Evolutionary conservation across 2,888 invertebrate genomes (phyloP).

Genomic region (Lysandra coridon): DNA sequence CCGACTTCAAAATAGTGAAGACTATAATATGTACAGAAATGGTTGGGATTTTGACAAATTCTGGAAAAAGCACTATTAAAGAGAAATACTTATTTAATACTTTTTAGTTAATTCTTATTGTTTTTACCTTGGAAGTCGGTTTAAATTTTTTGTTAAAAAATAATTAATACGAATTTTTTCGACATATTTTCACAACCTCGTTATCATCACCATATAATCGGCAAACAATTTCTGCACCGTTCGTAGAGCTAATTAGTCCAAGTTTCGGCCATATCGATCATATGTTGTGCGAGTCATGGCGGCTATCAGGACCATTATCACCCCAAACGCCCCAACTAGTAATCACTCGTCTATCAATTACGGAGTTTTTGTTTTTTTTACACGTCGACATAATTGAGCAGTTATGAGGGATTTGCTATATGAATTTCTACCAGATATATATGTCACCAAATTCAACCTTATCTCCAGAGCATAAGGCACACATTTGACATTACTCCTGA

Average conservation of each 20-base stretch:
- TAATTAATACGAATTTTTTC: not conserved
- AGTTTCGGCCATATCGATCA: not conserved
- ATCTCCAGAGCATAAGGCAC: no score
- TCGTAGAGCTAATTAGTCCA: not conserved
- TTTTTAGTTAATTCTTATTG: no score
- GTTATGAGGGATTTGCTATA: not conserved
- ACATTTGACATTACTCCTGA: no score
- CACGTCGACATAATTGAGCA: not conserved
- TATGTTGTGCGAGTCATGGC: not conserved
- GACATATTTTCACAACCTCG: not conserved
- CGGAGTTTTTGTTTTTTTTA: constrained; percentile 8
- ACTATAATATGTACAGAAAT: no score
- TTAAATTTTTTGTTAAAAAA: no score
- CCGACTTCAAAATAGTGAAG: no score
- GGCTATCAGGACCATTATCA: constrained; percentile 11
- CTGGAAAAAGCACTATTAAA: no score
- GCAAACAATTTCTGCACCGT: not conserved
- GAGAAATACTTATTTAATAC: no score
- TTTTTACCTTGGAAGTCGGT: no score
- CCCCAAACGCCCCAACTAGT: constrained; percentile 10
- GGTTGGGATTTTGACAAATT: no score
- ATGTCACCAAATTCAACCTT: no score
- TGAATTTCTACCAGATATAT: not conserved
- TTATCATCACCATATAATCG: not conserved
- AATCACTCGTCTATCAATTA: constrained; percentile 16